Conservation (phyloP, 2,113 vertebrate genomes). For the Dunckerocampus dactyliophorus region DNA sequence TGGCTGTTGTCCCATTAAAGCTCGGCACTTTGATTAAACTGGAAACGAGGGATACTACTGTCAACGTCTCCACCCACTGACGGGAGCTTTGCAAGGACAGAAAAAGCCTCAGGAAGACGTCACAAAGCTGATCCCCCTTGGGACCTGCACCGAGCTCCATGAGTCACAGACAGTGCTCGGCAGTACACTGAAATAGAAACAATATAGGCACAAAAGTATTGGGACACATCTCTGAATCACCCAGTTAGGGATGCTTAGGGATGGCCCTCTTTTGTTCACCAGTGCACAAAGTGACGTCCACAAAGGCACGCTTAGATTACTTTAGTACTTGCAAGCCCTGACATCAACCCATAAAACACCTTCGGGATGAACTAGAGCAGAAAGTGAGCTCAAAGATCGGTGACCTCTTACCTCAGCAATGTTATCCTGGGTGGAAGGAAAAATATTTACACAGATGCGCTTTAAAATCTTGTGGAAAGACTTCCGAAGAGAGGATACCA, state of each 20-base stretch:
- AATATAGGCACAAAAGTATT: slow-evolving; percentile 4
- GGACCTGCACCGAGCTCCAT: slow-evolving; percentile 30
- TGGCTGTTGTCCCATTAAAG: slow-evolving; percentile 46
- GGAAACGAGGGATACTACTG: slow-evolving; percentile 27
- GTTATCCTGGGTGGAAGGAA: not conserved
- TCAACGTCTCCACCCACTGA: slow-evolving; percentile 24
- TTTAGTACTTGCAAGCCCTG: not conserved
- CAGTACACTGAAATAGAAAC: slow-evolving; percentile 17
- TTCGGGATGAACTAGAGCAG: not conserved
- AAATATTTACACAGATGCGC: not conserved
- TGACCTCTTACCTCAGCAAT: too few relatives aligned
- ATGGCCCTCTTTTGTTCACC: too few relatives aligned
- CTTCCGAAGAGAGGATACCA: not conserved
- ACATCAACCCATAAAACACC: slow-evolving; percentile 6
- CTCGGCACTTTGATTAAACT: slow-evolving; percentile 45
- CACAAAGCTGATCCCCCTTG: slow-evolving; percentile 25
- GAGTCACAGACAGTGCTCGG: slow-evolving; percentile 43
- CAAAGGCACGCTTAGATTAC: too few relatives aligned
- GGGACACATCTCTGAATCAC: slow-evolving; percentile 16
- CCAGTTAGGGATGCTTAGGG: too few relatives aligned
- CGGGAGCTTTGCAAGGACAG: slow-evolving; percentile 19
- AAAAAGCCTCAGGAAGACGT: slow-evolving; percentile 25
- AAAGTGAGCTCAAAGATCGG: not conserved
- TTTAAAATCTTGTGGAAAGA: not conserved
- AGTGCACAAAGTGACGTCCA: too few relatives aligned